phyloP scores from a whole-genome alignment of 1,140 invertebrate genomes.

The Cheumatopsyche charites region DNA sequence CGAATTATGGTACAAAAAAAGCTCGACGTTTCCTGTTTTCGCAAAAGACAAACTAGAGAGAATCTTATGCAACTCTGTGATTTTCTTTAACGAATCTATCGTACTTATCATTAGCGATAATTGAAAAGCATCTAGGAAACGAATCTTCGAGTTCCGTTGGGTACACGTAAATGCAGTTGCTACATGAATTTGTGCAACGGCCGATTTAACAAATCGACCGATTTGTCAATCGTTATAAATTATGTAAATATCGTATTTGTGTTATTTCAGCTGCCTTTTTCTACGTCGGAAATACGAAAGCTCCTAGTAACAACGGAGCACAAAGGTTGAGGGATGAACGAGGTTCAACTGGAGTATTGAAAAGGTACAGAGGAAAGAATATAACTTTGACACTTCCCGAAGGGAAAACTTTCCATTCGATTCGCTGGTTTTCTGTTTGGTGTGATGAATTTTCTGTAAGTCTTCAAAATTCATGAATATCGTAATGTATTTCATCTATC shows the following conservation, averaged over 20 bases:
- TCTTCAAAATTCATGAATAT: constrained; percentile 39
- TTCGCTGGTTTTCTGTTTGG: constrained; percentile 89
- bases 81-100: neutral
- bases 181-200: neutral
- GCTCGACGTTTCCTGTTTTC: constrained; percentile 20
- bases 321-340: constrained; percentile 80
- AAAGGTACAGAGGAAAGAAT: constrained; percentile 77
- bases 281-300: constrained; percentile 77
- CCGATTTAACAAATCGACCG: neutral
- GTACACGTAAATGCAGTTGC: neutral
- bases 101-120: constrained; percentile 7
- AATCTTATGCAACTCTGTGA: constrained; percentile 1
- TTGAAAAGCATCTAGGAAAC: neutral
- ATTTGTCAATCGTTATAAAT: neutral
- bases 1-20: neutral
- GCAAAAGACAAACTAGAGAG: neutral
- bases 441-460: constrained; percentile 87
- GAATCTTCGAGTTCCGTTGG: neutral
- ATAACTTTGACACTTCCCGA: constrained; percentile 86
- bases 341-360: constrained; percentile 73
- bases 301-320: constrained; percentile 70
- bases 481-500: too few relatives aligned
- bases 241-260: constrained; percentile 29
- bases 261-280: constrained; percentile 80
- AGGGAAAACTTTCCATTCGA: constrained; percentile 79